Percentiles rank a stretch among this genome's conserved stretches.
Evolutionary conservation across 2,113 vertebrate genomes (phyloP).

Genomic region (Hydrochoerus hydrochaeris): DNA sequence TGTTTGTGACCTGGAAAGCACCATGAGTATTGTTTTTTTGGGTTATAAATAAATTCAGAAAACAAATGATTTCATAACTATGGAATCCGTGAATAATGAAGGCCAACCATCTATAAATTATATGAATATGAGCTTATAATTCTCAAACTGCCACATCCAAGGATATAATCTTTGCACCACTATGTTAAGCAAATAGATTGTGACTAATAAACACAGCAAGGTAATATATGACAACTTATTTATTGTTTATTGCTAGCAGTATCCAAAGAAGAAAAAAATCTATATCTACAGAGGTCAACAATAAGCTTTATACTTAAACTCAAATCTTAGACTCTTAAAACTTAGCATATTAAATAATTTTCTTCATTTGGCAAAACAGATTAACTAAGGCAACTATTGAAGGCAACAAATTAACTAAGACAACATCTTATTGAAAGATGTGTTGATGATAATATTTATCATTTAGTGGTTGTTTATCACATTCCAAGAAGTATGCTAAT

Average conservation of each 20-base stretch:
- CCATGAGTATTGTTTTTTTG: neutral
- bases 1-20: neutral
- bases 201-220: slow-evolving; percentile 46
- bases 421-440: slow-evolving; percentile 52
- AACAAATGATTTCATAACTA: neutral
- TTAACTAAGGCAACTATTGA: slow-evolving; percentile 62
- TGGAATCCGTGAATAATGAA: neutral
- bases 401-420: slow-evolving; percentile 64
- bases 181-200: slow-evolving; percentile 55
- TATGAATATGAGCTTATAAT: slow-evolving; percentile 69
- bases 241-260: neutral
- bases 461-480: neutral
- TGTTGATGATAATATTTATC: slow-evolving; percentile 16
- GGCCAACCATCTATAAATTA: slow-evolving; percentile 68
- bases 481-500: neutral
- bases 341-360: slow-evolving; percentile 63
- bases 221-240: neutral
- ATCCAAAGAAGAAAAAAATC: neutral
- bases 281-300: neutral
- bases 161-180: slow-evolving; percentile 73
- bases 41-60: neutral
- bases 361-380: slow-evolving; percentile 66
- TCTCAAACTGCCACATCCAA: slow-evolving; percentile 77
- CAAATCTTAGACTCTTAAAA: slow-evolving; percentile 40
- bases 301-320: slow-evolving; percentile 35